Conservation (phyloP, 2,113 vertebrate species). For the Xenopus borealis region DNA sequence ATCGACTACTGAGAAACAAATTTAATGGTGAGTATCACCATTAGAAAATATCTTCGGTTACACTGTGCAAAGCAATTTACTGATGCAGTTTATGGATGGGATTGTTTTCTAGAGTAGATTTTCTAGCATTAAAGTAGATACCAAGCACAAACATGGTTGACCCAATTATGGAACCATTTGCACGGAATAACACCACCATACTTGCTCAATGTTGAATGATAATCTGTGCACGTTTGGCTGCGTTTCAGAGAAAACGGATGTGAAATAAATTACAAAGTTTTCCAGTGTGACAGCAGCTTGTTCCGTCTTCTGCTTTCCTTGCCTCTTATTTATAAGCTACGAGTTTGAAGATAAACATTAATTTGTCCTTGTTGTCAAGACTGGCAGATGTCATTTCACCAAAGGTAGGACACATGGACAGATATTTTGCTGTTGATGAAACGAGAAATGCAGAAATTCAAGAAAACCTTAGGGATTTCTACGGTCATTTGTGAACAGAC, state of each 20-base stretch:
- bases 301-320: conserved; percentile 38
- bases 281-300: conserved; percentile 57
- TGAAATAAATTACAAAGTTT: conserved; percentile 58
- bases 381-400: conserved; percentile 96
- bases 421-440: conserved; percentile 83
- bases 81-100: neutral
- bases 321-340: conserved; percentile 57
- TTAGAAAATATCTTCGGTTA: too few relatives aligned
- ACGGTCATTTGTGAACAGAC: conserved; percentile 91
- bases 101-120: neutral
- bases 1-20: too few relatives aligned
- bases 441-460: conserved; percentile 88
- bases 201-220: conserved; percentile 44
- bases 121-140: conserved; percentile 23
- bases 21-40: too few relatives aligned
- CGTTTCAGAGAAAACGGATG: conserved; percentile 53
- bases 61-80: too few relatives aligned
- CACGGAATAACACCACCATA: conserved; percentile 28
- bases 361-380: conserved; percentile 89
- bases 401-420: conserved; percentile 78
- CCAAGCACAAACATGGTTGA: conserved; percentile 27
- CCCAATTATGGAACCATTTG: conserved; percentile 29
- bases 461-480: conserved; percentile 91
- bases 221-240: conserved; percentile 58
- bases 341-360: conserved; percentile 67